Conservation (phyloP, 2,113 vertebrate species). For the Eulemur rufifrons region DNA sequence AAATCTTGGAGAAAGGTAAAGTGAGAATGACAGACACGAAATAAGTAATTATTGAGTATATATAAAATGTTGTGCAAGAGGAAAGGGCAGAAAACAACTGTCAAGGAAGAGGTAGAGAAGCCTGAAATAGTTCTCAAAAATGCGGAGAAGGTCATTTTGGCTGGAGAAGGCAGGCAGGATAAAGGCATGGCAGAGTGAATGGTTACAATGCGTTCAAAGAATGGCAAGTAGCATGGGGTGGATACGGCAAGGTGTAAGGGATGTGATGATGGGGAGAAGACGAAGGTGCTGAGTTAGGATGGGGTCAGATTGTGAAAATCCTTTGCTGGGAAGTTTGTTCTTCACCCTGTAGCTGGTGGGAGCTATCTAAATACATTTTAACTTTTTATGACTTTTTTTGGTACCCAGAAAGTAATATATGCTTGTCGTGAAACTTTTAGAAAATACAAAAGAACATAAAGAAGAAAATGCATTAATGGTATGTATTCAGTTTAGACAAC, state of each 20-base stretch:
- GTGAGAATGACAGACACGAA: background rate
- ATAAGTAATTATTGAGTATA: background rate
- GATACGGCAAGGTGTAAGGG: background rate
- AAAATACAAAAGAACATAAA: constrained; percentile 32
- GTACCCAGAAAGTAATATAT: background rate
- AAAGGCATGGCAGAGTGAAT: background rate
- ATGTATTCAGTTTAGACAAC: constrained; percentile 9
- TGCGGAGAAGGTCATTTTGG: background rate
- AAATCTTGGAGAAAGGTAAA: constrained; percentile 7
- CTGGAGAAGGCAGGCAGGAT: background rate
- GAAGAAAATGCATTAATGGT: background rate
- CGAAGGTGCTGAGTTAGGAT: background rate
- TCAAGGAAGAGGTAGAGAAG: background rate
- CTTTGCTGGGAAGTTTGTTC: background rate
- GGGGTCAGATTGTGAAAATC: background rate
- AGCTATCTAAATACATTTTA: background rate
- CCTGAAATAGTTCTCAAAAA: background rate
- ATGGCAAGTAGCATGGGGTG: background rate
- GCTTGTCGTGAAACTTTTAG: background rate
- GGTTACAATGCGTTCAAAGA: background rate
- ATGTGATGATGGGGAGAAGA: background rate
- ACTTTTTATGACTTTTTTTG: constrained; percentile 32
- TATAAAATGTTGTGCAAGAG: background rate
- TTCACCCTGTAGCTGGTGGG: background rate
- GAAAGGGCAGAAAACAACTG: constrained; percentile 3